Conservation (phyloP, 2,888 invertebrate genomes). For the Thysanoteuthis rhombus region DNA sequence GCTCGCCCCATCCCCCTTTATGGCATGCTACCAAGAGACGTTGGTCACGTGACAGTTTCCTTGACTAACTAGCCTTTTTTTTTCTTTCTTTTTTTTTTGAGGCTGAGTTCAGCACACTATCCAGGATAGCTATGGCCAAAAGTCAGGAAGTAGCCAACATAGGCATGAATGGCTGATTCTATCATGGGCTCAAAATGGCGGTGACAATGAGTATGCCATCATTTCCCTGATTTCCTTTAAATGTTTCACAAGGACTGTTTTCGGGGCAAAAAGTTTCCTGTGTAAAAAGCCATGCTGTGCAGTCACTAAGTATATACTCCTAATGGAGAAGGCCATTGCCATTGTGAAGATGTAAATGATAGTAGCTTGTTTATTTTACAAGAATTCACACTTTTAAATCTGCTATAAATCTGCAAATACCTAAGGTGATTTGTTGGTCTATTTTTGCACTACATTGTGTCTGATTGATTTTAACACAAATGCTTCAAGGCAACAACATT, state of each 20-base stretch:
- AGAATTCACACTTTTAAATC: conserved; percentile 12
- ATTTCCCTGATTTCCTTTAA: not conserved
- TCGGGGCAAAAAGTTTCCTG: not conserved
- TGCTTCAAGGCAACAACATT: not conserved
- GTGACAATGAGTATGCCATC: not conserved
- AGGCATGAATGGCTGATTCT: not conserved
- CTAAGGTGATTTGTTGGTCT: not conserved
- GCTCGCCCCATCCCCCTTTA: too few relatives aligned
- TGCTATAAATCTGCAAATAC: not conserved
- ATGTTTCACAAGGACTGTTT: not conserved
- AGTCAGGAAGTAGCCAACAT: not conserved
- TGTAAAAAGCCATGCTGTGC: conserved; percentile 12
- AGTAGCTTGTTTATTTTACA: not conserved
- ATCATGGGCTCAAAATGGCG: not conserved
- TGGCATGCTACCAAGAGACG: too few relatives aligned
- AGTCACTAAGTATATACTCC: not conserved
- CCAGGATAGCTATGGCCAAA: not conserved
- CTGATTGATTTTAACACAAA: conserved; percentile 12
- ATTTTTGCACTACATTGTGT: not conserved
- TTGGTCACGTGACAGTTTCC: too few relatives aligned
- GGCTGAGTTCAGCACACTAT: too few relatives aligned
- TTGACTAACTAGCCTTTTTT: too few relatives aligned
- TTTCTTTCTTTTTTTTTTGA: not conserved
- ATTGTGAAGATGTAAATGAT: not conserved
- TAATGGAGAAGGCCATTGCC: not conserved